Conservation (phyloP, 2,797 vertebrate species). For the Scolopax rusticola region DNA sequence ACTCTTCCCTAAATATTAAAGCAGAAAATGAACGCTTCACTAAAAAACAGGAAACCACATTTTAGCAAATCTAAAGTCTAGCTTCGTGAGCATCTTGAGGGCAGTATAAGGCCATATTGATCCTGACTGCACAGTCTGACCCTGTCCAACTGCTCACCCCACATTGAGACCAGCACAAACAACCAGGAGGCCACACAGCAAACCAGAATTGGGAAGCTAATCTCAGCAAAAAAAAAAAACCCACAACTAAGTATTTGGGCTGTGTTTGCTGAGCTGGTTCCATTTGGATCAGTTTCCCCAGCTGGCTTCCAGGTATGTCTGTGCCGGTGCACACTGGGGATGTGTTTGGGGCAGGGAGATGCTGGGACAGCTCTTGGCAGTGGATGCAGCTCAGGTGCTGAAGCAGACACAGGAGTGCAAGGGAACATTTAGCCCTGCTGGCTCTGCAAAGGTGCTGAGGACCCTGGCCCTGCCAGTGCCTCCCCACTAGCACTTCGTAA, state of each 20-base stretch:
- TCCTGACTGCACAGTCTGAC: not conserved
- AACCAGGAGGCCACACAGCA: not conserved
- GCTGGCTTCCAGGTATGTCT: not conserved
- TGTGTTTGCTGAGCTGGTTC: not conserved
- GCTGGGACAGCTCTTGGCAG: not conserved
- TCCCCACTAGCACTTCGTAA: not conserved
- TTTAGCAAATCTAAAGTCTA: conserved; percentile 16
- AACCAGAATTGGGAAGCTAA: not conserved
- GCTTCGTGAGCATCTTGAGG: not conserved
- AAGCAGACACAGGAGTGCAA: not conserved
- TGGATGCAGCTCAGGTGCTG: not conserved
- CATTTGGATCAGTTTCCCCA: not conserved
- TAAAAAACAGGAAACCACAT: conserved; percentile 47
- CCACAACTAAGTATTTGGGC: not conserved
- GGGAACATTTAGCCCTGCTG: fast-evolving
- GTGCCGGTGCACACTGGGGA: not conserved
- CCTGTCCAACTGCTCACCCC: not conserved
- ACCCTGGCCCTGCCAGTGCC: not conserved
- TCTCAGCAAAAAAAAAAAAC: not conserved
- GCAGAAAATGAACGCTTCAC: not conserved
- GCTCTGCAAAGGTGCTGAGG: not conserved
- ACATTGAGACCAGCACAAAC: not conserved
- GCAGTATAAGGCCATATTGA: not conserved
- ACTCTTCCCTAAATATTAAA: not conserved
- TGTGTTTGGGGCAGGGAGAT: not conserved